Percentiles rank a stretch among this genome's conserved stretches.
Evolutionary conservation across 2,888 invertebrate species (phyloP).

Genomic region (Pseudococcus longispinus): DNA sequence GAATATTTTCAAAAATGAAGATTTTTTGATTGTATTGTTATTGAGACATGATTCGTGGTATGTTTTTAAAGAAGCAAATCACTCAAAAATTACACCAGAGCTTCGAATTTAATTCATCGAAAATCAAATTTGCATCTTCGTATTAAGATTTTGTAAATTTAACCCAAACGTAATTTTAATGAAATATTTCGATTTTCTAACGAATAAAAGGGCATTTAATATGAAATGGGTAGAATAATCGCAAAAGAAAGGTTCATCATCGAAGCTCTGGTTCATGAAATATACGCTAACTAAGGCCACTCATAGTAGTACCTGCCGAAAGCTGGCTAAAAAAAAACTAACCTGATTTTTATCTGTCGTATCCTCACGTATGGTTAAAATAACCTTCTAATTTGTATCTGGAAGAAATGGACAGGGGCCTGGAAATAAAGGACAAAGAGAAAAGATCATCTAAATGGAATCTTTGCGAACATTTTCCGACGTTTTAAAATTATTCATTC

Average conservation of each 20-base stretch:
- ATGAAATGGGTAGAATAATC: background rate
- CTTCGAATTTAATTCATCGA: background rate
- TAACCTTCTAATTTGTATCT: constrained; percentile 23
- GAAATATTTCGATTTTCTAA: too few species aligned
- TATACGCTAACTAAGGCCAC: background rate
- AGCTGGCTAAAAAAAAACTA: constrained; percentile 20
- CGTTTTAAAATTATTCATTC: constrained; percentile 10
- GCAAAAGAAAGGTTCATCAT: background rate
- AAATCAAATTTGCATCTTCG: background rate
- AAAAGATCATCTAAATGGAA: constrained; percentile 1
- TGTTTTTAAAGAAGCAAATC: background rate
- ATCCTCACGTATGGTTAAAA: constrained; percentile 4
- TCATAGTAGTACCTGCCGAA: background rate
- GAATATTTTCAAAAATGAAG: background rate
- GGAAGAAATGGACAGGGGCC: constrained; percentile 38
- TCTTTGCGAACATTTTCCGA: constrained; percentile 4
- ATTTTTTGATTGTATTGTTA: background rate
- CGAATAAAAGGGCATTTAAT: background rate
- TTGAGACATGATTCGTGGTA: background rate
- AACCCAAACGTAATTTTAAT: too few species aligned
- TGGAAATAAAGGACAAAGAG: constrained; percentile 41
- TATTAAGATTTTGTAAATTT: background rate
- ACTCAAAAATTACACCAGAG: background rate
- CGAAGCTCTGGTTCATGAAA: background rate
- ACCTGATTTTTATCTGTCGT: constrained; percentile 26